Evolutionary conservation across 2,797 vertebrate genomes (phyloP), one percentile per base, ranked within the genome.

Genomic region (Nannoperca australis): DNA sequence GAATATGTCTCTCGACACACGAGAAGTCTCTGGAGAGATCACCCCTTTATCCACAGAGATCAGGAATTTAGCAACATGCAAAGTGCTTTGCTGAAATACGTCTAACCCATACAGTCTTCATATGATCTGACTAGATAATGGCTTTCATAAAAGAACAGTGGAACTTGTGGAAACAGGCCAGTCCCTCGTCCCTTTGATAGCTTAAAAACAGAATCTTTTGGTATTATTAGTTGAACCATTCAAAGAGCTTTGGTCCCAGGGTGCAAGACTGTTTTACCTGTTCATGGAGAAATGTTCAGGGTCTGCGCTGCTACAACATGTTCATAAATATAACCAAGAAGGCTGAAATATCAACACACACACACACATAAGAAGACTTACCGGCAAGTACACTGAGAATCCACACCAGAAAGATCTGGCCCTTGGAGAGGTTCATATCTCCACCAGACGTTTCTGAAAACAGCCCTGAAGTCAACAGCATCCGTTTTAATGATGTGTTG

Each of bases 371-470:
- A 24, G 3, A 42, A 45, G 50, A 89, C 92, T 93, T 84, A 94
- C 93, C 90, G 0, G 81, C 58, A 55, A 84, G 58, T 36, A 69
- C 32, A 54, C 42, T 13, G 50, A 91, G 32, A 59, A 82, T 69
- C 89, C 76, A 79, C 13, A 47, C 66, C 70, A 93, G 62, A 20
- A 82, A 3, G 67, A 90, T 15, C 49, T 87, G 85, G 56, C 59
- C 54, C 58, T 55, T 80, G 3, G 59, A 36, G 60, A 77, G 60
- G 18, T 85, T 88, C 92, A 94, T 93, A 51, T 76, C 82, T 81
- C 74, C 82, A 40, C 27, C 51, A 32, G 66, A 60, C 10, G 20
- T 51, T 65, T 38, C 22, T 7, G 0, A 17, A 59, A 67, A 17
- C 17, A 0, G 50, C 34, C 22, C 66, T 18, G 0, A 82, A 69